Evolutionary conservation across 2,797 vertebrate species (phyloP), one percentile per base, ranked within the genome.

Genomic region (Cuniculus paca): DNA sequence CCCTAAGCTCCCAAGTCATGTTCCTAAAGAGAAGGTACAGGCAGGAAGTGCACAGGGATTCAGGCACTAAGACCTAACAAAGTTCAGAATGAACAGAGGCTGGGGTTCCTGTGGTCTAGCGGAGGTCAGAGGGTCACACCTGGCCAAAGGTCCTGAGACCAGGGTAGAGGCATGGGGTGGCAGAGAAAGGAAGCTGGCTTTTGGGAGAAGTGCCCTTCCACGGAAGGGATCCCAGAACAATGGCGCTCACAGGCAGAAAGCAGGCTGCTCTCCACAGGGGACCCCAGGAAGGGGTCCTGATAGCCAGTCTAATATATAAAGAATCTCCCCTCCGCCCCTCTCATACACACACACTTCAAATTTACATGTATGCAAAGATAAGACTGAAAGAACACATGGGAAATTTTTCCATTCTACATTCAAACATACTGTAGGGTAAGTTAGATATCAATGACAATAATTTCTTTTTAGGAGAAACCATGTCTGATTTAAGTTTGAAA

Each of bases 401-500:
- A 74, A 20, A 22, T 31, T 56, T 79, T 83, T 92, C 75, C 22
- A 91, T 82, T 81, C 54, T 74, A n/a, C 14, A 78, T 70, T 54
- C 52, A 48, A 80, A 88, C 24, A 70, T 45, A 91, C 28, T 68
- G 24, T 45, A 78, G 50, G 14, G 2, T 58, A 77, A 83, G 28
- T 52, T 60, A 77, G 20, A 13, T 34, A 89, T 36, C 56, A 94
- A 24, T 26, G 60, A 87, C 24, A 80, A 19, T 45, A 81, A 88
- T 50, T 12, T 10, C 17, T 86, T 96, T 93, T 88, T 54, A 91
- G 75, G 82, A 88, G 48, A 79, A 65, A 79, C 26, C 58, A 26
- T 17, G 6, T 70, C 56, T 95, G 65, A 56, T 34, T 39, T 48
- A 91, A 39, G 77, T 85, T 70, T 85, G 48, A 87, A 94, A 93